Evolutionary conservation across 2,888 invertebrate genomes (phyloP).

Genomic region (Aspidiotus rigidus): DNA sequence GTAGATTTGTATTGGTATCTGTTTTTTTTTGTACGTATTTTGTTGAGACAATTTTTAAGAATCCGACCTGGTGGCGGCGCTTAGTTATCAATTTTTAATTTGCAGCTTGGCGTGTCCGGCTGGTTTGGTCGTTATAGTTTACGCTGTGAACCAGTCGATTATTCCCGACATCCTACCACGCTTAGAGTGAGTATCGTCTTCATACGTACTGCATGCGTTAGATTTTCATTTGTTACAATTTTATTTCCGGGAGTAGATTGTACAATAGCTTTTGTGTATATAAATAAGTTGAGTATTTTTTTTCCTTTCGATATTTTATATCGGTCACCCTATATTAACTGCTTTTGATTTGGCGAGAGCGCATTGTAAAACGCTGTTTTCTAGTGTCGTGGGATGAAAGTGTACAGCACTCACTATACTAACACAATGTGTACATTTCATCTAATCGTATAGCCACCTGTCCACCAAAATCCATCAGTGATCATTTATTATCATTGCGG

Average conservation of each 20-base stretch:
- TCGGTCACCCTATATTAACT: not conserved
- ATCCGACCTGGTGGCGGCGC: conserved; percentile 31
- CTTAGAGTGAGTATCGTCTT: conserved; percentile 65
- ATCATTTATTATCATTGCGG: too few species aligned
- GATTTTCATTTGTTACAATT: conserved; percentile 21
- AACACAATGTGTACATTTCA: too few species aligned
- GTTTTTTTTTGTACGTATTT: conserved; percentile 19
- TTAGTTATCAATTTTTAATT: conserved; percentile 44
- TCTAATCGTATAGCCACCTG: too few species aligned
- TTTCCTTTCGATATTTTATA: not conserved
- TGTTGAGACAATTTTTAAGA: not conserved
- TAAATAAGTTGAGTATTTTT: not conserved
- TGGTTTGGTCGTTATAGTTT: conserved; percentile 94
- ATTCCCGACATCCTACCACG: conserved; percentile 81
- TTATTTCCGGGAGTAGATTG: not conserved
- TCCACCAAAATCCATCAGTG: too few species aligned
- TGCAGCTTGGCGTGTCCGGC: conserved; percentile 80
- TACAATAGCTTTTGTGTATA: too few species aligned
- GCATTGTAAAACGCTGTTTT: too few species aligned
- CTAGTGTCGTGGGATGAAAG: too few species aligned
- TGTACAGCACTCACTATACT: too few species aligned
- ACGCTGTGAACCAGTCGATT: conserved; percentile 93
- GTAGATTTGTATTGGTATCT: not conserved
- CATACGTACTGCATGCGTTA: conserved; percentile 34
- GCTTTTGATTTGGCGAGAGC: too few species aligned